Conservation (phyloP, 2,797 vertebrate species). For the Cichlasoma orientale region DNA sequence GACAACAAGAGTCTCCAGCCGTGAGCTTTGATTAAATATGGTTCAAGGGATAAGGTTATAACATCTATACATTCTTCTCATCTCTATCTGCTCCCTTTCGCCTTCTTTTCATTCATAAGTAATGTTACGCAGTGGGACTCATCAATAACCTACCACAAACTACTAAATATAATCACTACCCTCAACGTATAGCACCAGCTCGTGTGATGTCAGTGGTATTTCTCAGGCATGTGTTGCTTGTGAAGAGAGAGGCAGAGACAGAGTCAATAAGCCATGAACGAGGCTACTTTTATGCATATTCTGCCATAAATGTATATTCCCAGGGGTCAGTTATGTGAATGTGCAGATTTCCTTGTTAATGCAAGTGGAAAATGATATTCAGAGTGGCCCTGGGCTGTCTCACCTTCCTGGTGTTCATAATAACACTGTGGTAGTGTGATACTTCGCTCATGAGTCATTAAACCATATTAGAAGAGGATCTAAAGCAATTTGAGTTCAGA, state of each 20-base stretch:
- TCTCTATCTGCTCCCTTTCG: slow-evolving; percentile 56
- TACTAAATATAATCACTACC: slow-evolving; percentile 80
- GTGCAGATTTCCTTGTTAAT: slow-evolving; percentile 37
- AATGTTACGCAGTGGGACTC: slow-evolving; percentile 74
- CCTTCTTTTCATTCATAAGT: slow-evolving; percentile 80
- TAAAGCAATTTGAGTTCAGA: neutral
- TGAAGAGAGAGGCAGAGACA: slow-evolving; percentile 3
- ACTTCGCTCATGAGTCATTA: slow-evolving; percentile 6
- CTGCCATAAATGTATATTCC: slow-evolving; percentile 39
- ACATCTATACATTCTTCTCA: slow-evolving; percentile 71
- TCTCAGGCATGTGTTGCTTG: slow-evolving; percentile 24
- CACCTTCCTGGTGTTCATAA: slow-evolving; percentile 4
- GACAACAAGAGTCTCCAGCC: slow-evolving; percentile 54
- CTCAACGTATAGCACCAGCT: slow-evolving; percentile 50
- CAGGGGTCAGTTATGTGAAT: slow-evolving; percentile 3
- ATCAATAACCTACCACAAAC: slow-evolving; percentile 79
- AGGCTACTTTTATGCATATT: slow-evolving; percentile 51
- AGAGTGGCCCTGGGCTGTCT: slow-evolving; percentile 2
- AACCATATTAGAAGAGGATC: neutral
- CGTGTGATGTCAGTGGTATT: slow-evolving; percentile 48
- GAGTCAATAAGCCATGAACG: slow-evolving; percentile 33
- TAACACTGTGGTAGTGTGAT: neutral
- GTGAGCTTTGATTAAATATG: slow-evolving; percentile 80
- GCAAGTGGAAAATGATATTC: slow-evolving; percentile 6
- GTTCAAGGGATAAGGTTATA: slow-evolving; percentile 70